phyloP scores from a whole-genome alignment of 2,888 invertebrate species.

The Smittia sp. region DNA sequence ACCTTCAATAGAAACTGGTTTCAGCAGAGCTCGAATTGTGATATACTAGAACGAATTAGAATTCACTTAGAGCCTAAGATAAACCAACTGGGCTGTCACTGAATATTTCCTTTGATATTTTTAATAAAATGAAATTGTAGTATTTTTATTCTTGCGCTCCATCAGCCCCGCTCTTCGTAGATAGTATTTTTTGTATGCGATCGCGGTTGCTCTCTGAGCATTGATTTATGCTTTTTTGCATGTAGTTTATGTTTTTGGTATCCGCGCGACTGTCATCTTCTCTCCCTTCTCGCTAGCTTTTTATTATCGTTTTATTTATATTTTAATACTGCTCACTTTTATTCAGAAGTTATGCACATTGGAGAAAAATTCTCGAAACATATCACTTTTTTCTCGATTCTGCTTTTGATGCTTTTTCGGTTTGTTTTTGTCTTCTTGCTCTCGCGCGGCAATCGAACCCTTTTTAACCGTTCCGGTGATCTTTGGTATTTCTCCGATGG shows the following conservation, averaged over 20 bases:
- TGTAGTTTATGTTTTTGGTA: constrained; percentile 40
- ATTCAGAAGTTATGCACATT: constrained; percentile 41
- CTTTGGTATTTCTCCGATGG: constrained; percentile 34
- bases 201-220: constrained; percentile 30
- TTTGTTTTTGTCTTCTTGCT: constrained; percentile 9
- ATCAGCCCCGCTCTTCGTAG: not conserved
- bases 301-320: constrained; percentile 41
- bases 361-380: constrained; percentile 35
- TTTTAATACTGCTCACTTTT: constrained; percentile 39
- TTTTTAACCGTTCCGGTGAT: constrained; percentile 28
- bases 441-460: not conserved
- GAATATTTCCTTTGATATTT: constrained; percentile 13
- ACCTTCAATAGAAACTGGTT: no score
- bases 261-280: constrained; percentile 40
- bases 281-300: constrained; percentile 23
- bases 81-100: not conserved
- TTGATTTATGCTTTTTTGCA: constrained; percentile 42
- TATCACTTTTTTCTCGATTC: constrained; percentile 33
- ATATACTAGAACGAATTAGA: not conserved
- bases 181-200: constrained; percentile 20
- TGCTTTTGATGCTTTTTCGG: not conserved
- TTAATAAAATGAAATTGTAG: constrained; percentile 1
- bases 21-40: no score
- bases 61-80: not conserved
- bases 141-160: not conserved